Evolutionary conservation across 2,888 invertebrate genomes (phyloP), one percentile per base, ranked within the genome.

Genomic region (Torymus tubicola): DNA sequence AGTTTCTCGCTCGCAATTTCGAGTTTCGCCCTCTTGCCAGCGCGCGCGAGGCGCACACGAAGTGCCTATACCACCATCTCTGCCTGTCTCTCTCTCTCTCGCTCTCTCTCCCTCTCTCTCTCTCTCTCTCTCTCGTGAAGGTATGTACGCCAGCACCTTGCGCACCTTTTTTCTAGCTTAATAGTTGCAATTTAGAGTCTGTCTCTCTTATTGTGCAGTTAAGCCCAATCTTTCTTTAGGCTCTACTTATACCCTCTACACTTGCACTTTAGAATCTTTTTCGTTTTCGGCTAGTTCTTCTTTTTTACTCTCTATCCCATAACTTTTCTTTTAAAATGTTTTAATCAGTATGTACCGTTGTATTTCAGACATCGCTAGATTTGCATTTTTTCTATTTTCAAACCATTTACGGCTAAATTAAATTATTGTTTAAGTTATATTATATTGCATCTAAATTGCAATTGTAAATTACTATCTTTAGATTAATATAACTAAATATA

Each of bases 31-130:
- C 31, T 53, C 12, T 55, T n/a, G 1, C 24, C 69, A 18, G 21
- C 13, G 0, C n/a, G 14, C n/a, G 5, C 14, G 31, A 2, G 24
- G 24, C 24, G 24, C 24, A 24, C 21, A 42, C 5, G 2, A 11
- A 16, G 10, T 42, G 42, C 53, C 71, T 71, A 58, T 52, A 18
- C 24, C 68, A 63, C 21, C 31, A 61, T 58, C 10, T 61, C 24
- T n/a, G n/a, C n/a, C n/a, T n/a, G n/a, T n/a, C n/a, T n/a, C n/a
- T n/a, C n/a, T n/a, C n/a, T n/a, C n/a, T 18, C 24, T 60, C 12
- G 8, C 74, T 16, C 21, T 61, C 71, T 71, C 65, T 52, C 42
- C 16, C 68, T 69, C 21, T 55, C 75, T 58, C 10, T 61, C 24
- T 21, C 14, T 60, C 13, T 3, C 74, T 16, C 13, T 12, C 52